These are phyloP conservation scores for Amiota communis DNA, from an alignment of 2,888 invertebrate genomes.

Conservation along the genomic window DNA sequence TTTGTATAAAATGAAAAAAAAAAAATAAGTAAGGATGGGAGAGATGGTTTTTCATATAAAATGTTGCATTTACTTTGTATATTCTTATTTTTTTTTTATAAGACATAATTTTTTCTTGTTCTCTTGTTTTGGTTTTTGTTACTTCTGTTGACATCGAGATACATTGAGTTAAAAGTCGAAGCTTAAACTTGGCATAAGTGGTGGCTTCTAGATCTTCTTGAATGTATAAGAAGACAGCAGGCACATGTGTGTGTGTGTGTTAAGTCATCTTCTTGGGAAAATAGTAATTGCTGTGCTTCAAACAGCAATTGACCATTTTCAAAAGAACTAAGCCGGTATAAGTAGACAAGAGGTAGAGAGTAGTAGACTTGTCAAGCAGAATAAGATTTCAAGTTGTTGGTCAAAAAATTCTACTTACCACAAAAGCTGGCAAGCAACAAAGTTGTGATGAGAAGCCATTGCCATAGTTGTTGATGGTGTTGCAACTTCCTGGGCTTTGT, in stretches of 20 bases:
- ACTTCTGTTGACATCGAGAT: slow-evolving; percentile 49
- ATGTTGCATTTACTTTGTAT: slow-evolving; percentile 18
- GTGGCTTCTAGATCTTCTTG: too few relatives aligned
- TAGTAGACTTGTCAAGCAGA: background rate
- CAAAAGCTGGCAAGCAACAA: slow-evolving; percentile 48
- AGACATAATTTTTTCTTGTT: too few relatives aligned
- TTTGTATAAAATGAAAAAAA: slow-evolving; percentile 11
- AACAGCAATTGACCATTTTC: background rate
- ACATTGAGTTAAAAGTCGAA: slow-evolving; percentile 58
- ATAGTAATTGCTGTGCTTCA: slow-evolving; percentile 30
- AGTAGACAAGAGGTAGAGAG: background rate
- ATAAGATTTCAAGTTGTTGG: background rate
- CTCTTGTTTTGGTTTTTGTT: slow-evolving; percentile 28
- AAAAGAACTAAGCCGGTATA: background rate
- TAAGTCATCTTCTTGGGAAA: too few relatives aligned
- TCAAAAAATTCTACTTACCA: slow-evolving; percentile 51
- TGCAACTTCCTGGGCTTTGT: background rate
- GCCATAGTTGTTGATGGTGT: slow-evolving; percentile 38
- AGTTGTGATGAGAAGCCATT: slow-evolving; percentile 45
- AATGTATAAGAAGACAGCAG: too few relatives aligned
- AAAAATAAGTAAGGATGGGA: too few relatives aligned
- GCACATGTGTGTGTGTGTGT: too few relatives aligned
- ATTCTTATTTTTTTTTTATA: background rate
- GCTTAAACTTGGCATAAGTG: too few relatives aligned
- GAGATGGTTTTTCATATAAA: background rate